A percentile compares a stretch with the other conserved stretches of the same genome.
Conservation (phyloP, 2,888 invertebrate species). For the Metalampra italica region DNA sequence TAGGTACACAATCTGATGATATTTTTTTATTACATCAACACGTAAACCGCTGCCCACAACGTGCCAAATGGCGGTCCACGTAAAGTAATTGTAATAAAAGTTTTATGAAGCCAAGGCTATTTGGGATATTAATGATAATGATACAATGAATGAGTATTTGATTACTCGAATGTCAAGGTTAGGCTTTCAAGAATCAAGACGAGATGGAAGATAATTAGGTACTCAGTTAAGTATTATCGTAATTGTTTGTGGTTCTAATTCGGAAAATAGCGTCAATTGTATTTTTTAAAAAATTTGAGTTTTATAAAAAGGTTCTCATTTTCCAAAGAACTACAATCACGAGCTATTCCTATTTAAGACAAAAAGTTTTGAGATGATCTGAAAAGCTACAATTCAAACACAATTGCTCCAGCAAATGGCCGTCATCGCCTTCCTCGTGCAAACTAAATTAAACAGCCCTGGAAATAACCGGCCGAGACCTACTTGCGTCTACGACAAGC, state of each 20-base stretch:
- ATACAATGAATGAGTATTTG: slow-evolving; percentile 8
- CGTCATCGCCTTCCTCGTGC: slow-evolving; percentile 20
- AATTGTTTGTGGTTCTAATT: too few relatives aligned
- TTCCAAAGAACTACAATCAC: too few relatives aligned
- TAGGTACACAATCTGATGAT: not conserved
- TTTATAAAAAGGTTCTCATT: too few relatives aligned
- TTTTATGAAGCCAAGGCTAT: slow-evolving; percentile 21
- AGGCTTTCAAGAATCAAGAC: not conserved
- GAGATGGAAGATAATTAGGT: not conserved
- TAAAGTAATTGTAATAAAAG: slow-evolving; percentile 13
- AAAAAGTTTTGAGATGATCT: too few relatives aligned
- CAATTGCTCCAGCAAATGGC: not conserved
- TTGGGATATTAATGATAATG: slow-evolving; percentile 16
- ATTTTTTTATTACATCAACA: not conserved
- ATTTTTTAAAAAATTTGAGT: too few relatives aligned
- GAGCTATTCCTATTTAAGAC: too few relatives aligned
- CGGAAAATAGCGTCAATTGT: too few relatives aligned
- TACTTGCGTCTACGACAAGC: slow-evolving; percentile 39
- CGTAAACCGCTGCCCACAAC: not conserved
- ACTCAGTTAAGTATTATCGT: too few relatives aligned
- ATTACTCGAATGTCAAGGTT: slow-evolving; percentile 18
- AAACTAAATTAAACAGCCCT: slow-evolving; percentile 19
- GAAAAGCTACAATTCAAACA: too few relatives aligned
- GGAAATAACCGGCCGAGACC: slow-evolving; percentile 38
- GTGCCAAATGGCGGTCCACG: not conserved